phyloP scores from a whole-genome alignment of 2,797 vertebrate species.

The Clamator glandarius region DNA sequence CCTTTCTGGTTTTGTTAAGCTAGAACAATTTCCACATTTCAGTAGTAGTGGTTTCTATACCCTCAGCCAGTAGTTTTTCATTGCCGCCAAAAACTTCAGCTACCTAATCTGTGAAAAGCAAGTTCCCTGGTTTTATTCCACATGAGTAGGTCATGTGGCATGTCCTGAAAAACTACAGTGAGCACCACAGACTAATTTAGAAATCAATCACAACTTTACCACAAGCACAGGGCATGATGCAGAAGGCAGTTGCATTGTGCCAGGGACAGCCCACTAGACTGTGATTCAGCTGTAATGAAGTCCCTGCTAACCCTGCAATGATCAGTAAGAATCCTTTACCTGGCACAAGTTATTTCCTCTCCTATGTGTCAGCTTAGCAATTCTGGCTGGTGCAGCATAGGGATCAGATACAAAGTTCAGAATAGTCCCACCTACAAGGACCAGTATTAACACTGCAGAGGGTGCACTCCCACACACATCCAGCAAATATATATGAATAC shows the following conservation, averaged over 20 bases:
- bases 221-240: neutral
- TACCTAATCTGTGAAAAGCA: neutral
- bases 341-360: neutral
- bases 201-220: neutral
- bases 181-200: neutral
- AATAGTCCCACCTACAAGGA: fast-evolving
- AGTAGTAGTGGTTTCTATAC: neutral
- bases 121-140: neutral
- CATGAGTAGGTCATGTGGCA: fast-evolving
- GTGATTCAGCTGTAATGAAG: neutral
- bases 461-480: neutral
- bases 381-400: neutral
- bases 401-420: neutral
- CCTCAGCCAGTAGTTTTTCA: neutral
- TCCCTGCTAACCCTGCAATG: neutral
- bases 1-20: neutral
- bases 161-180: neutral
- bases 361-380: neutral
- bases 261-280: neutral
- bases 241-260: neutral
- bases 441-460: neutral
- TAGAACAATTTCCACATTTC: neutral
- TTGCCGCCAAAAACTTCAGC: neutral
- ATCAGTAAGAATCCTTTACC: neutral
- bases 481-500: neutral